phyloP scores from a whole-genome alignment of 2,888 invertebrate species.

The Sminthurinus aureus region DNA sequence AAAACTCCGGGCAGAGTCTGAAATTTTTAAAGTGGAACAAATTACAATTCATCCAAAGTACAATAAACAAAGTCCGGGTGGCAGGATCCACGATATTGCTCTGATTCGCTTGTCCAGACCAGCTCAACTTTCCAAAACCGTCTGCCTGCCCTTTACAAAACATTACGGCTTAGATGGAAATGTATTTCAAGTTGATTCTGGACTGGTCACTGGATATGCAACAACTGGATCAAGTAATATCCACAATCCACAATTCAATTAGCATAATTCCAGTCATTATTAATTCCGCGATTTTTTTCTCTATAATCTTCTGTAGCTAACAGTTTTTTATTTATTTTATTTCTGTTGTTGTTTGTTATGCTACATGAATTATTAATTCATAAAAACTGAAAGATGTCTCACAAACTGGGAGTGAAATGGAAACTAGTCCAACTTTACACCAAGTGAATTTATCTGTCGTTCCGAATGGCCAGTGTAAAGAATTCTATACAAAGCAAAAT shows the following conservation, averaged over 20 bases:
- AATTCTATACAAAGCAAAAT: not conserved
- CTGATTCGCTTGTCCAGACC: not conserved
- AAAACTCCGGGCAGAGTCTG: not conserved
- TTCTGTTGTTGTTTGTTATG: not conserved
- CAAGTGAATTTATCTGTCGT: not conserved
- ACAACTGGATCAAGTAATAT: slow-evolving; percentile 3
- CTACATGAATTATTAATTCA: not conserved
- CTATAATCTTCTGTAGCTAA: not conserved
- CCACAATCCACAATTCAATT: not conserved
- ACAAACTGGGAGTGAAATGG: not conserved
- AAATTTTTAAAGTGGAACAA: not conserved
- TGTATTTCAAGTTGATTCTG: not conserved
- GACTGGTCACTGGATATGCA: slow-evolving; percentile 18
- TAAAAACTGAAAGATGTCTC: not conserved
- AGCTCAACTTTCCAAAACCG: not conserved
- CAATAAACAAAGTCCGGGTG: not conserved
- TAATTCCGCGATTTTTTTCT: no score
- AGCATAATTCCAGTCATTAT: not conserved
- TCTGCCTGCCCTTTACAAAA: slow-evolving; percentile 23
- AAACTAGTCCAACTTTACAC: not conserved
- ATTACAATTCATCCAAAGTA: not conserved
- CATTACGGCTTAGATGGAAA: slow-evolving; percentile 4
- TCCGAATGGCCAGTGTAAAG: not conserved
- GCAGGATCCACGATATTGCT: slow-evolving; percentile 19
- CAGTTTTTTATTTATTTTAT: not conserved